A percentile compares a stretch with the other conserved stretches of the same genome.
Evolutionary conservation across 2,888 invertebrate species (phyloP).

Genomic region (Agonopterix heracliana): DNA sequence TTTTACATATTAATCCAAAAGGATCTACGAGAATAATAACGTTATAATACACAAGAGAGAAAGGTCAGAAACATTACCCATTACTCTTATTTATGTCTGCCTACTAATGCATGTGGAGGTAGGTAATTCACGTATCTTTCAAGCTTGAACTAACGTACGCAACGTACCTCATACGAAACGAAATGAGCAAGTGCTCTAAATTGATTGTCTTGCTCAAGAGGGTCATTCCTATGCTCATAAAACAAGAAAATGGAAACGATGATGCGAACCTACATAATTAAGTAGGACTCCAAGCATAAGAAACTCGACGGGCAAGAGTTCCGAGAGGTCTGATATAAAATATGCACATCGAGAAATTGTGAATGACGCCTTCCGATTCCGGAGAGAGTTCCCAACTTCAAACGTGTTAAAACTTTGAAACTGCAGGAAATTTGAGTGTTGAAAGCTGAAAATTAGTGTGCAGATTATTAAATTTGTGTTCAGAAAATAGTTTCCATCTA

Average conservation of each 20-base stretch:
- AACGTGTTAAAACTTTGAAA: conserved; percentile 49
- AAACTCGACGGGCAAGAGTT: conserved; percentile 13
- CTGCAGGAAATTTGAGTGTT: conserved; percentile 32
- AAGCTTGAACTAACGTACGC: too few relatives aligned
- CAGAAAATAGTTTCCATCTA: conserved; percentile 5
- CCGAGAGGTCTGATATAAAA: conserved; percentile 41
- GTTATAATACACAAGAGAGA: too few relatives aligned
- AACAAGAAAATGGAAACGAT: conserved; percentile 41
- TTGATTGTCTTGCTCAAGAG: conserved; percentile 9
- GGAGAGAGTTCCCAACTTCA: conserved; percentile 39
- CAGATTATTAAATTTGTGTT: conserved; percentile 7
- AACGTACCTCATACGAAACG: too few relatives aligned
- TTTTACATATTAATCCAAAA: too few relatives aligned
- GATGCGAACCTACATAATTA: conserved; percentile 56
- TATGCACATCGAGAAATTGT: conserved; percentile 53
- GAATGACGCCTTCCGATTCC: conserved; percentile 36
- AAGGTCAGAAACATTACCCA: too few relatives aligned
- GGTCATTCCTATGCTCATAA: conserved; percentile 27
- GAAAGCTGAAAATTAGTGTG: conserved; percentile 25
- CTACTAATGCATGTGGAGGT: too few relatives aligned
- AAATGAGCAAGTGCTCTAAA: not conserved
- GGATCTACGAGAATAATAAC: too few relatives aligned
- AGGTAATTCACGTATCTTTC: too few relatives aligned
- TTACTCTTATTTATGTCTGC: too few relatives aligned
- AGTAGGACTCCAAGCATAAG: conserved; percentile 29